Evolutionary conservation across 2,888 invertebrate genomes (phyloP).

Genomic region (Conomelus anceps): DNA sequence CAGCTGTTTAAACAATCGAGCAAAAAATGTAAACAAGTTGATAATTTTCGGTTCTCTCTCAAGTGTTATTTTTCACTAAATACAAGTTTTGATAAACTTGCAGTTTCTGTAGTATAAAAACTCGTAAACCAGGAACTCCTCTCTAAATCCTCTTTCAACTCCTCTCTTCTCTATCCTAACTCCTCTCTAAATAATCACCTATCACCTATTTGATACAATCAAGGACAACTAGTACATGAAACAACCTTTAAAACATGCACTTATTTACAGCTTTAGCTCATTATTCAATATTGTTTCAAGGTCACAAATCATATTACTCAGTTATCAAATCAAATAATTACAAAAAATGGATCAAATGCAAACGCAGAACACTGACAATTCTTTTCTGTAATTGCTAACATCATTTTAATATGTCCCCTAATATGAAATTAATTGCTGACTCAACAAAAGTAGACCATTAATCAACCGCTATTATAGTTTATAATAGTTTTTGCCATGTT

Average conservation of each 20-base stretch:
- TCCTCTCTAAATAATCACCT: too few species aligned
- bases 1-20: not conserved
- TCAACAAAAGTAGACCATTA: not conserved
- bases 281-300: not conserved
- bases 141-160: too few species aligned
- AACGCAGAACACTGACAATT: not conserved
- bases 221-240: not conserved
- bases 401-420: not conserved
- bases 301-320: not conserved
- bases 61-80: too few species aligned
- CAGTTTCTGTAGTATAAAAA: too few species aligned
- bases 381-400: not conserved
- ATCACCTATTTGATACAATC: not conserved
- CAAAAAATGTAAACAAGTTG: not conserved
- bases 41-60: not conserved
- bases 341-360: not conserved
- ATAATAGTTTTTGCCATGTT: not conserved
- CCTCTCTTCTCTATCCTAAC: too few species aligned
- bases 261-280: not conserved
- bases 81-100: too few species aligned
- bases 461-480: not conserved
- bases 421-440: not conserved
- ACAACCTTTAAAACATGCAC: not conserved
- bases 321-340: not conserved
- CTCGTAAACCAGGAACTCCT: too few species aligned